Base-by-base conservation (phyloP, 2,797 vertebrate genomes). In the Distichodus sexfasciatus region DNA sequence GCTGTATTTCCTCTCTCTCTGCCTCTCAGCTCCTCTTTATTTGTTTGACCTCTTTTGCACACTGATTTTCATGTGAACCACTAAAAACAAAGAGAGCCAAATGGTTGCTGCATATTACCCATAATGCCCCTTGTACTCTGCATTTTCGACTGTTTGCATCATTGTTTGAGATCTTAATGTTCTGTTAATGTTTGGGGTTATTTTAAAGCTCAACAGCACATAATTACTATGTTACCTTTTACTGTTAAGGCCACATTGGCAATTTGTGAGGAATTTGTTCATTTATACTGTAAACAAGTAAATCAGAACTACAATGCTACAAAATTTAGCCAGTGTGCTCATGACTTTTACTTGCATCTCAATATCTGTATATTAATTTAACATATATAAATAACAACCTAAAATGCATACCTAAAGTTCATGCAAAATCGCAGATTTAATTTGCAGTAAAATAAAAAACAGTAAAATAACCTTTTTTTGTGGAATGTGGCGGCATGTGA, bases 41-140 rank as follows among this genome's bases (percentile, higher is more conserved):
- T 14, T 10, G 40, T 28, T 38, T 66, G 21, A 44, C 10, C 26
- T 70, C 15, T 59, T 43, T 75, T 69, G 50, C 69, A 68, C 51
- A 68, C 36, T 50, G 21, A 67, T 53, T 69, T 44, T 44, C 23
- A 54, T 48, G 44, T 29, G 31, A 73, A 64, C 54, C 58, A 73
- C 54, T 62, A 11, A 60, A 38, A 41, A 43, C 33, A 44, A 38
- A 66, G 54, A 15, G 12, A 58, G 51, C 35, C 57, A 33, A 64
- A 46, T 0, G 0, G 28, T 74, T 33, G 54, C 14, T 68, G 35
- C 12, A 33, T 43, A 50, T 26, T 63, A 40, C 40, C 26, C 35
- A 64, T 40, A 67, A 55, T 65, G 66, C 29, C 53, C 60, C 46
- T 53, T 68, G 43, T n/a, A 53, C 50, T 65, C 43, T 44, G 44